Evolutionary conservation across 2,797 vertebrate genomes (phyloP).

Genomic region (Esox lucius): DNA sequence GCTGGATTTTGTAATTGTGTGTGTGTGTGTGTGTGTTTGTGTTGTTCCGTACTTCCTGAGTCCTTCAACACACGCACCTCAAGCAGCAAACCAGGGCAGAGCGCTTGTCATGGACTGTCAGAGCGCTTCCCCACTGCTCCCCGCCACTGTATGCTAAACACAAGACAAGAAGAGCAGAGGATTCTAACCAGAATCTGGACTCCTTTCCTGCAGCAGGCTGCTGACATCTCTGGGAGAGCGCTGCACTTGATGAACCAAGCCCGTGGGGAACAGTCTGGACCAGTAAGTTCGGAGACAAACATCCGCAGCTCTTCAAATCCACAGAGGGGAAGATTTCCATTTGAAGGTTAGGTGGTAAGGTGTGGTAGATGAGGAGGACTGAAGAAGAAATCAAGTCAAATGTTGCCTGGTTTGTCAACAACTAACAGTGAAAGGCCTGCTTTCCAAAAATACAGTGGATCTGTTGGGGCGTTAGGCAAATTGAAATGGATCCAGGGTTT

Average conservation of each 20-base stretch:
- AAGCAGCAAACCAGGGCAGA: conserved; percentile 65
- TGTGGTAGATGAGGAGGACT: too few relatives aligned
- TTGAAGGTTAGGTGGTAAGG: too few relatives aligned
- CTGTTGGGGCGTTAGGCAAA: too few relatives aligned
- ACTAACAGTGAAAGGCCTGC: too few relatives aligned
- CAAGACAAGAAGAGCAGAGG: conserved; percentile 34
- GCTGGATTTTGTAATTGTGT: not conserved
- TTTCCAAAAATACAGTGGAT: too few relatives aligned
- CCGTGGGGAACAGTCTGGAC: not conserved
- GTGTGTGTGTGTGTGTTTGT: conserved; percentile 11
- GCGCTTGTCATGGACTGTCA: conserved; percentile 62
- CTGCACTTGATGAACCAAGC: not conserved
- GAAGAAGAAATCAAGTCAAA: too few relatives aligned
- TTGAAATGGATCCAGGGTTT: too few relatives aligned
- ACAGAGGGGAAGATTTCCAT: not conserved
- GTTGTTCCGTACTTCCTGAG: conserved; percentile 39
- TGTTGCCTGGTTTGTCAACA: too few relatives aligned
- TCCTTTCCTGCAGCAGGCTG: not conserved
- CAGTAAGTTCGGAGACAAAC: not conserved
- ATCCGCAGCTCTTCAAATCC: not conserved
- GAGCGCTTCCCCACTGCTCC: conserved; percentile 47
- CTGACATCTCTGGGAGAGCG: conserved; percentile 22
- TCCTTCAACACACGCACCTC: conserved; percentile 34
- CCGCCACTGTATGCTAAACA: conserved; percentile 49
- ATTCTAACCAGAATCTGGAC: not conserved